These are phyloP conservation scores for Monopis laevigella DNA, from an alignment of 2,888 invertebrate species.

Conservation along the genomic window DNA sequence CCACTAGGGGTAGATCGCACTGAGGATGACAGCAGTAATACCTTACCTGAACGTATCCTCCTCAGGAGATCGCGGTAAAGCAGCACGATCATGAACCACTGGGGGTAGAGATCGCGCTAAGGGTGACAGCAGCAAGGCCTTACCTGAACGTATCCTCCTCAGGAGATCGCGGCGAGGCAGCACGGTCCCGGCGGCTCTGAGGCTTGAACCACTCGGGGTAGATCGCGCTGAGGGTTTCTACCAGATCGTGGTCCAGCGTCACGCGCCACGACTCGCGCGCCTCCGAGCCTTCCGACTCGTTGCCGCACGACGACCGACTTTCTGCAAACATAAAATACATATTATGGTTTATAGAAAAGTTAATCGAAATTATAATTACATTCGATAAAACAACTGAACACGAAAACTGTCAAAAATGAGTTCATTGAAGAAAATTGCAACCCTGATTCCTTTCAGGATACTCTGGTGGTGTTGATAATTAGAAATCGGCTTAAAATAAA, in stretches of 20 bases:
- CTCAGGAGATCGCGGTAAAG: neutral
- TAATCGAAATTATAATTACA: too few species aligned
- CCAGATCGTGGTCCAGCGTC: slow-evolving; percentile 91
- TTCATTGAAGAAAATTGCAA: too few species aligned
- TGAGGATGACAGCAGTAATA: too few species aligned
- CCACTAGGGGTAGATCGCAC: slow-evolving; percentile 94
- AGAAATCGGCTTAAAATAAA: too few species aligned
- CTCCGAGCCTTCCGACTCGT: slow-evolving; percentile 78
- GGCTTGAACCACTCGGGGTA: slow-evolving; percentile 93
- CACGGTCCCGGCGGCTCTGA: slow-evolving; percentile 50
- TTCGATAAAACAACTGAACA: too few species aligned
- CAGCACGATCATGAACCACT: too few species aligned
- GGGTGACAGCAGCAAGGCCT: too few species aligned
- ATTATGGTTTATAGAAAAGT: too few species aligned
- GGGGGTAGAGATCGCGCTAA: too few species aligned
- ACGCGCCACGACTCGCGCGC: slow-evolving; percentile 87
- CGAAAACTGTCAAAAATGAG: too few species aligned
- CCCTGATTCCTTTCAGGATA: too few species aligned
- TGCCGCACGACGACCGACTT: slow-evolving; percentile 79
- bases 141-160: slow-evolving; percentile 57
- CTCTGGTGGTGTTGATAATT: too few species aligned
- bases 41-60: neutral
- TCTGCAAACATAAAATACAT: slow-evolving; percentile 60
- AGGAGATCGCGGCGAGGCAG: slow-evolving; percentile 43
- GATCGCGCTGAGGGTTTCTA: slow-evolving; percentile 91